These are phyloP conservation scores for Euschistus heros DNA, from an alignment of 1,140 invertebrate genomes.

Conservation along the genomic window DNA sequence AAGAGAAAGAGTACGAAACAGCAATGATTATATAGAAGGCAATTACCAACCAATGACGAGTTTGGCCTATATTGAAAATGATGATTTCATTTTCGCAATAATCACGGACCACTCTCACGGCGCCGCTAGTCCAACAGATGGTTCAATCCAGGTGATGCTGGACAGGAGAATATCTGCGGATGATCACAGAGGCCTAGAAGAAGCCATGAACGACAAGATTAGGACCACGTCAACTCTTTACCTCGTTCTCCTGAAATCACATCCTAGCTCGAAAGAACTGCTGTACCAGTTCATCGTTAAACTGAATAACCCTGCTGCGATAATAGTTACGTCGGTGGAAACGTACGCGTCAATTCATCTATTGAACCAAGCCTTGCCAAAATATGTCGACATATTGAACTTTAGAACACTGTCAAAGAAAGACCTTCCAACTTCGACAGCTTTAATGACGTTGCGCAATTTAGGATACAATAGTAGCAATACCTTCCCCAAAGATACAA, in stretches of 20 bases:
- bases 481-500: not conserved
- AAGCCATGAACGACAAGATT: constrained; percentile 13
- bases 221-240: constrained; percentile 15
- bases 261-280: not conserved
- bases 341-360: not conserved
- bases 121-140: constrained; percentile 9
- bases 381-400: not conserved
- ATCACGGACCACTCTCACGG: constrained; percentile 23
- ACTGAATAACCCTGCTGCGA: not conserved
- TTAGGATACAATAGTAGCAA: not conserved
- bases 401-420: not conserved
- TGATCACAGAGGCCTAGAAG: constrained; percentile 20
- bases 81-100: not conserved
- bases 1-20: not conserved
- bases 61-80: constrained; percentile 14
- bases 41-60: constrained; percentile 23
- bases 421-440: not conserved
- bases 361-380: not conserved
- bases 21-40: not conserved
- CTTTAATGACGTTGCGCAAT: constrained; percentile 9
- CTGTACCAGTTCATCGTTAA: not conserved
- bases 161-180: constrained; percentile 16
- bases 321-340: not conserved
- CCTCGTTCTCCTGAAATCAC: not conserved
- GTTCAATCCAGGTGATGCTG: constrained; percentile 22